Evolutionary conservation across 2,113 vertebrate genomes (phyloP).

Genomic region (Daphoenositta chrysoptera): DNA sequence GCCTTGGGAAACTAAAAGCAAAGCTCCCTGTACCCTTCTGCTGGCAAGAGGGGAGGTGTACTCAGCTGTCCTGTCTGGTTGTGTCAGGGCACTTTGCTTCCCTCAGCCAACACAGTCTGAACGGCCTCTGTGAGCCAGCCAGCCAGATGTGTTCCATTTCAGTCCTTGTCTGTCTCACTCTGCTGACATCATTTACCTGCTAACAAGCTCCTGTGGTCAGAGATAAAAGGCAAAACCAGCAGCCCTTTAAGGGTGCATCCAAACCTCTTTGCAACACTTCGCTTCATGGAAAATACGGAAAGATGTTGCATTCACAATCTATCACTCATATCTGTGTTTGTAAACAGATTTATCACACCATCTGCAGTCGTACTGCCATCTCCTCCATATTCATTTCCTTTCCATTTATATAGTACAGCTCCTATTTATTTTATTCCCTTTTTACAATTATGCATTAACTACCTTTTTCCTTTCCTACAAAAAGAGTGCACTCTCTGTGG

Average conservation of each 20-base stretch:
- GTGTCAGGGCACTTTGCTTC: background rate
- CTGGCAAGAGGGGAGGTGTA: background rate
- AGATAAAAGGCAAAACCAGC: background rate
- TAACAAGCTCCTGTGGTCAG: background rate
- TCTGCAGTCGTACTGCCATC: background rate
- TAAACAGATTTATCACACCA: constrained; percentile 51
- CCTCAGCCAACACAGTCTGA: background rate
- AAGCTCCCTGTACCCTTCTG: background rate
- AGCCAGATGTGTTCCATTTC: background rate
- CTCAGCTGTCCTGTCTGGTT: background rate
- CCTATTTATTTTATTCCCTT: background rate
- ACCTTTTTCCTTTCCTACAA: background rate
- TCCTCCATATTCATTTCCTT: constrained; percentile 26
- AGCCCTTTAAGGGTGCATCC: background rate
- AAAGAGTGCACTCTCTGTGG: background rate
- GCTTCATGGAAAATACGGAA: background rate
- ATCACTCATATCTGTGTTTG: constrained; percentile 36
- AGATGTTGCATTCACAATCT: background rate
- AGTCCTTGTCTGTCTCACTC: background rate
- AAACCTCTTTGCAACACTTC: background rate
- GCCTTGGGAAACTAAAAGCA: background rate
- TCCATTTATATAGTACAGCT: background rate
- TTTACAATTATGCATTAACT: background rate
- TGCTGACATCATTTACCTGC: background rate
- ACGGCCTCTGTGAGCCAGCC: background rate